Base-by-base conservation (phyloP, 1,140 invertebrate species). In the Trichogramma pretiosum region DNA sequence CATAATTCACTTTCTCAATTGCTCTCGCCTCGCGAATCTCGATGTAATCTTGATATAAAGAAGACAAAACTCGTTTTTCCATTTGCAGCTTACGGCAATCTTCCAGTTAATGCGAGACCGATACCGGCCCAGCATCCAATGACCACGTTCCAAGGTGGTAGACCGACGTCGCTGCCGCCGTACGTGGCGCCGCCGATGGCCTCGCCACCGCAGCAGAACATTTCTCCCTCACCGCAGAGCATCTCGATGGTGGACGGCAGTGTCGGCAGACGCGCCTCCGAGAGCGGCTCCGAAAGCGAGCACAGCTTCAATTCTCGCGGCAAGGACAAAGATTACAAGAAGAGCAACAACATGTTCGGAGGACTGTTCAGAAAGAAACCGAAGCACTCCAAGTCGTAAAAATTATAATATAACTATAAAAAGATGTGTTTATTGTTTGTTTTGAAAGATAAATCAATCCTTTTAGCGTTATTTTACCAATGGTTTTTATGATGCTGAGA, bases 281-380 rank as follows among this genome's bases (percentile, higher is more conserved):
- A 74, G 44, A 74, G 70, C 53, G 69, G 68, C n/a, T 70, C 70
- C 2, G 72, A 74, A 46, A 73, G 70, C 43, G 70, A 73, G 41
- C 69, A 72, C 21, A 72, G 61, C 19, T 54, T 56, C n/a, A 57
- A 54, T 22, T 56, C 61, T 24, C 60, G 55, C 48, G 63, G 70
- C 3, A 71, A 71, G 44, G 68, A 70, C 48, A 62, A 67, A 3
- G 70, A 74, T 53, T 66, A 64, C 39, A 74, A 72, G 37, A 61
- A 69, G 39, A 67, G 61, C 50, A 74, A 70, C 48, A 73, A 69
- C 54, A 48, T 74, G 18, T 74, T 74, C 41, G 63, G 72, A 17
- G n/a, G n/a, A n/a, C n/a, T n/a, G n/a, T 67, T 68, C 47, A 59
- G 64, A 33, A 72, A 70, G 45, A 72, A 72, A 37, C 59, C 65